Percentiles rank a stretch among this genome's conserved stretches.
Evolutionary conservation across 1,140 invertebrate species (phyloP).

Genomic region (Artemia franciscana): DNA sequence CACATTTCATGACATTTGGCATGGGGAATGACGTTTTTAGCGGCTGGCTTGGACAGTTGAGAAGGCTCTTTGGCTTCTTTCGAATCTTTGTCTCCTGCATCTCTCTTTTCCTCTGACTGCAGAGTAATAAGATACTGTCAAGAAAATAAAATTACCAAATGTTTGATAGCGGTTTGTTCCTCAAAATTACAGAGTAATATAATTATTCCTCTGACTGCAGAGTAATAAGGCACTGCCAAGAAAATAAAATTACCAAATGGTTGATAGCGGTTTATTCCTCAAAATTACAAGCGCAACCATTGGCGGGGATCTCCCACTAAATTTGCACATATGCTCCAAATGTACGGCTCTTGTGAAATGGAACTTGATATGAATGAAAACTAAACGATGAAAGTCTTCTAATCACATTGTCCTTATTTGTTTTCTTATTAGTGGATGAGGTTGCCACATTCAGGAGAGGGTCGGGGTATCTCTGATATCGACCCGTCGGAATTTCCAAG

Average conservation of each 20-base stretch:
- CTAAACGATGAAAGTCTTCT: no score
- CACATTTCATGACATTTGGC: conserved; percentile 82
- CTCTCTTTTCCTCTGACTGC: conserved; percentile 67
- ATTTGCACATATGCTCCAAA: no score
- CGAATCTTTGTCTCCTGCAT: conserved; percentile 16
- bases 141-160: conserved; percentile 8
- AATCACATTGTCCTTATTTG: no score
- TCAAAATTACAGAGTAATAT: neutral
- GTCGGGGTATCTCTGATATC: no score
- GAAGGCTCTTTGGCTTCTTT: conserved; percentile 28
- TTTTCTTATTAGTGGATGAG: no score
- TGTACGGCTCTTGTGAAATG: no score
- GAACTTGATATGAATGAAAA: no score
- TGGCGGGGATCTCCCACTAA: no score
- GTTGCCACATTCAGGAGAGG: no score
- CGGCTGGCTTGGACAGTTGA: conserved; percentile 15
- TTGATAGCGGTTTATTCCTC: neutral
- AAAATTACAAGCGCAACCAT: neutral
- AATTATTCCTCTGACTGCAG: conserved; percentile 65
- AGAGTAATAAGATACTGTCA: conserved; percentile 44
- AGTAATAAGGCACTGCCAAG: conserved; percentile 37
- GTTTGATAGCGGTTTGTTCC: neutral
- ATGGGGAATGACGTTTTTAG: conserved; percentile 33
- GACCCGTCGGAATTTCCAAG: no score
- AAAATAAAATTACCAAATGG: conserved; percentile 6